Base-by-base conservation (phyloP, 2,888 invertebrate species). In the Alsophila aescularia region DNA sequence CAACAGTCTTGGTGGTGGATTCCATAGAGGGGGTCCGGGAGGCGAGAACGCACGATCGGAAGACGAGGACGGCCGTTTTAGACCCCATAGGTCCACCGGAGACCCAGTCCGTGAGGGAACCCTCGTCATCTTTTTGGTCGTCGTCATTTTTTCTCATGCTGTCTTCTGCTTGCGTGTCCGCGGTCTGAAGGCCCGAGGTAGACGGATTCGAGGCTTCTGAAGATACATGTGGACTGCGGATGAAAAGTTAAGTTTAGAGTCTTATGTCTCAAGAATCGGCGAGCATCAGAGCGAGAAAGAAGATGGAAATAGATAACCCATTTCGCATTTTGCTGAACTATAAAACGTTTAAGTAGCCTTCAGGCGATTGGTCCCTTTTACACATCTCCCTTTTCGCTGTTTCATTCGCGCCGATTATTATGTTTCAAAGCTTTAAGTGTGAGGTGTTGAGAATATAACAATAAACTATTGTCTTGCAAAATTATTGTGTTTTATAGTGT, bases 41-140 rank as follows among this genome's bases (percentile, higher is more conserved):
- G 0, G 94, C 94, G 60, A 94, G 83, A 37, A 94, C 94, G 62
- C 93, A 93, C 69, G 95, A 94, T 67, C 94, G 90, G 83, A 95
- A 95, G 41, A 95, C 92, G 48, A 95, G 87, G 41, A 95, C 93
- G 2, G 95, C 93, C 49, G 92, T 93, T 52, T 93, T 93, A 1
- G 94, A 92, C 14, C 95, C 95, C 62, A 93, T 69, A 21, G 87
- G 90, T 13, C 94, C 94, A 49, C 93, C 93, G 27, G 93, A 90
- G 49, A 94, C 77, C 94, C 94, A 94, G 71, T 90, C 91, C 8
- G 85, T 63, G 31, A 90, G 50, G 50, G 81, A 83, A 1, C 81
- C 87, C 18, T 87, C 86, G 41, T 83, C 80, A 32, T 77, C 81
- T 13, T 59, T 59, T 50, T 63, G 42, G 9, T 83, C 76, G 41